A percentile compares a stretch with the other conserved stretches of the same genome.
phyloP scores from a whole-genome alignment of 2,888 invertebrate species.

The Drosophila glabriapex region DNA sequence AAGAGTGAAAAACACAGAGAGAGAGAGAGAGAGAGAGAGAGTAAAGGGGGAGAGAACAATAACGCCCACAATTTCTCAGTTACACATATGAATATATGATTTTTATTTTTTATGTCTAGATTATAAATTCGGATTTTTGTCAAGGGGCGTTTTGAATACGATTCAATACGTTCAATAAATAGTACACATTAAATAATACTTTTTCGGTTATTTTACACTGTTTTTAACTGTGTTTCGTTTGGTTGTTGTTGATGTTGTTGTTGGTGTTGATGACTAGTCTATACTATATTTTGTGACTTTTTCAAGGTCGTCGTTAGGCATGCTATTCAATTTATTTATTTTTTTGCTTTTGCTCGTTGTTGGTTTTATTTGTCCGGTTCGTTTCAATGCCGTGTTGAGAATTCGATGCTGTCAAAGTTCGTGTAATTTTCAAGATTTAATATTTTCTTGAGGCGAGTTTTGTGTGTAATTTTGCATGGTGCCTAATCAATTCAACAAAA shows the following conservation, averaged over 20 bases:
- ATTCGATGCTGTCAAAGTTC: slow-evolving; percentile 23
- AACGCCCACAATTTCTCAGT: slow-evolving; percentile 59
- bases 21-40: slow-evolving; percentile 9
- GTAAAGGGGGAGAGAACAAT: neutral
- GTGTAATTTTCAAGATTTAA: slow-evolving; percentile 6
- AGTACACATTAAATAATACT: slow-evolving; percentile 71
- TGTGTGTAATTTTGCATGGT: neutral
- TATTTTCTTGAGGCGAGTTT: slow-evolving; percentile 2
- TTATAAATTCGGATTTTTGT: slow-evolving; percentile 63
- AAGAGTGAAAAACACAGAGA: slow-evolving; percentile 3
- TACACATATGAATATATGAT: slow-evolving; percentile 10
- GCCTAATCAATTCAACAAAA: neutral
- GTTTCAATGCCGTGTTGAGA: slow-evolving; percentile 18
- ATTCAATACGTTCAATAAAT: slow-evolving; percentile 54
- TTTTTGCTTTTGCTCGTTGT: slow-evolving; percentile 5
- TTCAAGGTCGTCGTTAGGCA: slow-evolving; percentile 52
- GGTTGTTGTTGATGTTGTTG: slow-evolving; percentile 41
- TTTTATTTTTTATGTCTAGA: slow-evolving; percentile 4
- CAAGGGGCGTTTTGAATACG: slow-evolving; percentile 44
- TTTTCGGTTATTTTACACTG: slow-evolving; percentile 53
- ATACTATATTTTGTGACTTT: slow-evolving; percentile 34
- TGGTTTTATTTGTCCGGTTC: slow-evolving; percentile 17
- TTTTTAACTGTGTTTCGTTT: slow-evolving; percentile 36
- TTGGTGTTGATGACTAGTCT: slow-evolving; percentile 64
- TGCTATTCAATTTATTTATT: neutral